Conservation (phyloP, 2,113 vertebrate species). For the Oryzias celebensis region DNA sequence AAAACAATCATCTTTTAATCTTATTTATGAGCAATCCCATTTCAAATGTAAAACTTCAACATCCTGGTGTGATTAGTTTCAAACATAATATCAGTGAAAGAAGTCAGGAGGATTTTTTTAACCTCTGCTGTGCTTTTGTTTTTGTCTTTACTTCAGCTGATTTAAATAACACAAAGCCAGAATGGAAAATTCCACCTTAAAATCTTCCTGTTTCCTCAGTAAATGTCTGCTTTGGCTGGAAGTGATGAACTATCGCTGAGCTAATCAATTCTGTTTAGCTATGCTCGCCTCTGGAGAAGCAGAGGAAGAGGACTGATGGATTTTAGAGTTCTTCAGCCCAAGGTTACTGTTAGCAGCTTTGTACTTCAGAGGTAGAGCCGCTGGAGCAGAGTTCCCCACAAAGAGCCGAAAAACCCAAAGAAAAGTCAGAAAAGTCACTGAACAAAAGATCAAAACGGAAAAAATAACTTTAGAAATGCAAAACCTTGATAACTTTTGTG, state of each 20-base stretch:
- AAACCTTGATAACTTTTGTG: no score
- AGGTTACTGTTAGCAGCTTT: slow-evolving; percentile 50
- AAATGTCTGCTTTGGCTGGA: slow-evolving; percentile 26
- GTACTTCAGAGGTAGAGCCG: slow-evolving; percentile 17
- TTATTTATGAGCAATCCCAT: slow-evolving; percentile 42
- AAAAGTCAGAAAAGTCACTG: no score
- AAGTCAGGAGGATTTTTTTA: no score
- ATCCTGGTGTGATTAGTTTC: slow-evolving; percentile 13
- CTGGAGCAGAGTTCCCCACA: slow-evolving; percentile 2
- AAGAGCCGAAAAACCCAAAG: no score
- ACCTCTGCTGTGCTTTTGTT: no score
- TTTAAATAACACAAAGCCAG: slow-evolving; percentile 23
- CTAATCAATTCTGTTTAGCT: slow-evolving; percentile 68
- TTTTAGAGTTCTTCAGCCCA: slow-evolving; percentile 48
- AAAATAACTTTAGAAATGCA: no score
- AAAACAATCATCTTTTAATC: slow-evolving; percentile 17
- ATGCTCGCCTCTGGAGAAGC: slow-evolving; percentile 53
- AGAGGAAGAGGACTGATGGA: slow-evolving; percentile 42
- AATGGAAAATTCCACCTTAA: slow-evolving; percentile 39
- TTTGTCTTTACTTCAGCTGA: slow-evolving; percentile 12
- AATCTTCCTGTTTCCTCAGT: slow-evolving; percentile 33
- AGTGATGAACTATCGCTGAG: slow-evolving; percentile 54
- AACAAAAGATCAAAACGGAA: no score
- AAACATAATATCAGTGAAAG: background rate
- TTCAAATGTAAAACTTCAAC: slow-evolving; percentile 38